Evolutionary conservation across 2,888 invertebrate species (phyloP).

Genomic region (Artemia sinica): DNA sequence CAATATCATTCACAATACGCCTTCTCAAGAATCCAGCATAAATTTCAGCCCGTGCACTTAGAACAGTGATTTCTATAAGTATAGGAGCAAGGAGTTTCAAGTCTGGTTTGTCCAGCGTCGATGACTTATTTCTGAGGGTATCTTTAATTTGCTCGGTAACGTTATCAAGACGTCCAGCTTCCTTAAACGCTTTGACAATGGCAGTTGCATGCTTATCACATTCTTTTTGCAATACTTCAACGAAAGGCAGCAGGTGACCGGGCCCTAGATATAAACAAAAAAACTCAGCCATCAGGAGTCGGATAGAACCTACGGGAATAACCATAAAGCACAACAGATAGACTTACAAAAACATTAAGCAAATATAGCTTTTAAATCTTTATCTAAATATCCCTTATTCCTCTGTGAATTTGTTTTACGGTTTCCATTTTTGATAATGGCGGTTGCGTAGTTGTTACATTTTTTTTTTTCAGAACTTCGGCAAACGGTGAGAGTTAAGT

Average conservation of each 20-base stretch:
- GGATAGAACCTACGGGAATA: neutral
- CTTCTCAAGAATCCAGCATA: slow-evolving; percentile 72
- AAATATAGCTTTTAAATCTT: no score
- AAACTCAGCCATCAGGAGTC: slow-evolving; percentile 15
- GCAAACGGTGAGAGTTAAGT: no score
- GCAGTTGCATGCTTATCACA: slow-evolving; percentile 48
- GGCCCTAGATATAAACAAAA: slow-evolving; percentile 35
- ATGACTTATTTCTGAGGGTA: slow-evolving; percentile 34
- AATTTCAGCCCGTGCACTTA: slow-evolving; percentile 74
- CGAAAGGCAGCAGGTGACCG: slow-evolving; percentile 50
- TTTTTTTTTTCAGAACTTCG: no score
- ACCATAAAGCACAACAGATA: slow-evolving; percentile 6
- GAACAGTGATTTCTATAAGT: slow-evolving; percentile 72
- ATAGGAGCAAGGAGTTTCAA: slow-evolving; percentile 69
- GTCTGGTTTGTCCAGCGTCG: slow-evolving; percentile 22
- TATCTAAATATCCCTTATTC: no score
- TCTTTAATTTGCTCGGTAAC: slow-evolving; percentile 47
- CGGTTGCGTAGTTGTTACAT: no score
- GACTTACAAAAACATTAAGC: neutral
- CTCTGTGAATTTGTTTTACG: no score
- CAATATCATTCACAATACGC: slow-evolving; percentile 44
- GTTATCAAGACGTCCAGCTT: slow-evolving; percentile 43
- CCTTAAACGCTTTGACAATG: slow-evolving; percentile 53
- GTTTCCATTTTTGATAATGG: no score
- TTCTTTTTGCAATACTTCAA: slow-evolving; percentile 54